These are phyloP conservation scores for Drosophila fungiperda DNA, from an alignment of 2,888 invertebrate species.

Conservation along the genomic window DNA sequence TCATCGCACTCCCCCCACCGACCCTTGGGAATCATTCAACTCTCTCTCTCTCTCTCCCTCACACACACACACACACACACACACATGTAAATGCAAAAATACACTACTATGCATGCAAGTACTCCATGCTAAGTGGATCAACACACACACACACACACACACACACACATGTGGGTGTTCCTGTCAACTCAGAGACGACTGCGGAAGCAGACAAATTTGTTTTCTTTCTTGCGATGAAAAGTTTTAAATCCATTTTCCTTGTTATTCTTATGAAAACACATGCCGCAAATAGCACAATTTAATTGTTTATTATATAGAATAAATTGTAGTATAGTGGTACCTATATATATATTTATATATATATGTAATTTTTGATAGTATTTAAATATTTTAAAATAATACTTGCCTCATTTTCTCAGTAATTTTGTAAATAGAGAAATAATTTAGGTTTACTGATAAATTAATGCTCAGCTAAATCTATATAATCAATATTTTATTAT, in stretches of 20 bases:
- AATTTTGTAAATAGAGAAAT: background rate
- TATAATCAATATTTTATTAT: background rate
- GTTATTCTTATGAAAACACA: background rate
- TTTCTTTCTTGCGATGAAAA: slow-evolving; percentile 1
- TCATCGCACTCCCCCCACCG: slow-evolving; percentile 19
- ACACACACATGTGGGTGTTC: slow-evolving; percentile 56
- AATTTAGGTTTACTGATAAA: background rate
- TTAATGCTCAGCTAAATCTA: background rate
- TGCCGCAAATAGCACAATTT: background rate
- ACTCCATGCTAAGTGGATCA: slow-evolving; percentile 55
- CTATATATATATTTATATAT: background rate
- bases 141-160: slow-evolving; percentile 55
- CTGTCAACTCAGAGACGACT: slow-evolving; percentile 26
- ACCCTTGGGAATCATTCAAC: slow-evolving; percentile 47
- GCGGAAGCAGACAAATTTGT: slow-evolving; percentile 13
- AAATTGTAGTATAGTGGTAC: background rate
- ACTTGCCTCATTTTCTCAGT: background rate
- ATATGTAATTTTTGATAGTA: too few species aligned
- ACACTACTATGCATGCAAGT: slow-evolving; percentile 20
- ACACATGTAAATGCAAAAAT: slow-evolving; percentile 21
- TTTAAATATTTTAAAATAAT: background rate
- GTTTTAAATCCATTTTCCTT: background rate
- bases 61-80: slow-evolving; percentile 16
- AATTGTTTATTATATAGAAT: background rate
- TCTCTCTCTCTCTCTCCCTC: slow-evolving; percentile 5